phyloP scores from a whole-genome alignment of 2,888 invertebrate genomes.

The Apocheima hispidaria region DNA sequence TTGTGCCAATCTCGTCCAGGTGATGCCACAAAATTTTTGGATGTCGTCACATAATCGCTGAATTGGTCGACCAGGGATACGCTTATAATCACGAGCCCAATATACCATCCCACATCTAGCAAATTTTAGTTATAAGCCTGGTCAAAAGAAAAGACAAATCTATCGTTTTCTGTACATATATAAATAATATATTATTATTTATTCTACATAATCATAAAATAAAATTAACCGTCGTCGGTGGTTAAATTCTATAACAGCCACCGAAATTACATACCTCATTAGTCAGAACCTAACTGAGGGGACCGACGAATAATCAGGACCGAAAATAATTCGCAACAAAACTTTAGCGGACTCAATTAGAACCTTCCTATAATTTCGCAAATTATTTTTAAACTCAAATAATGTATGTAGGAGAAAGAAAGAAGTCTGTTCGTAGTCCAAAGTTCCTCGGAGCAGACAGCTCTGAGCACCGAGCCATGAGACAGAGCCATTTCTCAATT shows the following conservation, averaged over 20 bases:
- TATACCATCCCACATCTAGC: no score
- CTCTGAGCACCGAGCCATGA: slow-evolving; percentile 67
- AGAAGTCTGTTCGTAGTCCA: slow-evolving; percentile 63
- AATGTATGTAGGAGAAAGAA: slow-evolving; percentile 54
- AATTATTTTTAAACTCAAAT: slow-evolving; percentile 52
- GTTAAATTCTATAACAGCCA: slow-evolving; percentile 25
- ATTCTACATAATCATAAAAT: not conserved
- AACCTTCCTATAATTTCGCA: slow-evolving; percentile 35
- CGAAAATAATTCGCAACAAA: slow-evolving; percentile 57
- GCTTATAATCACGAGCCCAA: no score
- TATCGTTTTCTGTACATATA: no score
- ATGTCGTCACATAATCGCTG: no score
- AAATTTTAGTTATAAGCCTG: no score
- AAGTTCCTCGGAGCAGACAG: slow-evolving; percentile 60
- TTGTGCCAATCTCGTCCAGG: no score
- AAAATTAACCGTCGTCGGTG: not conserved
- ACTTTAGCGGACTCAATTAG: slow-evolving; percentile 67
- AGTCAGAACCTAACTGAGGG: slow-evolving; percentile 14
- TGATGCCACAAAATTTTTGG: no score
- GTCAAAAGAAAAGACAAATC: no score
- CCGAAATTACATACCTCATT: slow-evolving; percentile 34
- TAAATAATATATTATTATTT: not conserved
- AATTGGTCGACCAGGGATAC: no score
- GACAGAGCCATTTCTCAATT: no score
- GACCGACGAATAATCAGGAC: slow-evolving; percentile 49